phyloP scores from a whole-genome alignment of 2,797 vertebrate species.

The Malacoraja senta region DNA sequence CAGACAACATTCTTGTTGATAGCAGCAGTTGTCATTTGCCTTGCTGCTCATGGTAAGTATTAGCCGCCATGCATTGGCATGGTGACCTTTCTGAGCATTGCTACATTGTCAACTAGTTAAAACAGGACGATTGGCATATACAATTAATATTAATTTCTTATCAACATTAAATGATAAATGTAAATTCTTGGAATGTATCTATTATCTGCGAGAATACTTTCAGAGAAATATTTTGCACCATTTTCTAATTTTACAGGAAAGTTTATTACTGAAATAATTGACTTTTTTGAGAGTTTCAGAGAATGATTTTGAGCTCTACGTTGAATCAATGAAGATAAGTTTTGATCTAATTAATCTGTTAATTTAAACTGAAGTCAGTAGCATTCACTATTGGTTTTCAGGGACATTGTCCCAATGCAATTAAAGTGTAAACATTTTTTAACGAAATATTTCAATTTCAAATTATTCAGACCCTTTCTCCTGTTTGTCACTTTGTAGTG shows the following conservation, averaged over 20 bases:
- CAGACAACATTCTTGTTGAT: background rate
- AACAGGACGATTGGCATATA: background rate
- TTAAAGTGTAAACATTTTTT: background rate
- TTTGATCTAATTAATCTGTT: background rate
- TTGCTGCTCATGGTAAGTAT: conserved; percentile 16
- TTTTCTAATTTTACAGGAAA: background rate
- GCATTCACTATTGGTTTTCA: too few relatives aligned
- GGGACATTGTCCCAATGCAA: background rate
- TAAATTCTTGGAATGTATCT: background rate
- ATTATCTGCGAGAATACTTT: background rate
- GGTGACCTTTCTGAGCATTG: background rate
- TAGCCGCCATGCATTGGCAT: background rate
- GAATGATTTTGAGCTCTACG: background rate
- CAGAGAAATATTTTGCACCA: background rate
- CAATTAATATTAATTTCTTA: too few relatives aligned
- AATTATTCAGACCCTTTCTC: background rate
- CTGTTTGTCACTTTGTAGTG: background rate
- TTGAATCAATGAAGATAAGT: background rate
- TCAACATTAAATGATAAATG: background rate
- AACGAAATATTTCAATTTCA: background rate
- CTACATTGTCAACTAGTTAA: background rate
- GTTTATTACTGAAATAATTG: background rate
- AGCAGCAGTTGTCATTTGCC: background rate
- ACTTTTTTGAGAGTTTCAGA: background rate
- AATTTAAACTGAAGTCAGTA: background rate